Evolutionary conservation across 2,888 invertebrate genomes (phyloP), one percentile per base, ranked within the genome.

Genomic region (Trichopria drosophilae): DNA sequence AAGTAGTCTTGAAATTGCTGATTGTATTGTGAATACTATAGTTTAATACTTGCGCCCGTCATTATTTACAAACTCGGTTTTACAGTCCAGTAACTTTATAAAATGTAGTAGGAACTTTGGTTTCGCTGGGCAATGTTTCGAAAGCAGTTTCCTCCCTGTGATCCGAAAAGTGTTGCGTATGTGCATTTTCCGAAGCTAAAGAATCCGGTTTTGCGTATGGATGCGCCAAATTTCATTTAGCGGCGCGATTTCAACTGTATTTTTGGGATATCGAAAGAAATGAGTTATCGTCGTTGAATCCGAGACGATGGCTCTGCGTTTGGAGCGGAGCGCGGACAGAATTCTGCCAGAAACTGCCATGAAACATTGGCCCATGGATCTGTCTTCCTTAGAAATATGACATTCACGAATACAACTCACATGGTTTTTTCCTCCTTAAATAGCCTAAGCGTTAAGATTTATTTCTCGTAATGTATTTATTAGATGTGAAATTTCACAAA

Each of bases 91-190:
- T 71, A 68, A 66, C 66, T 74, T 76, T 75, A 76, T 76, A 76
- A 76, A 73, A 75, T 71, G 76, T 78, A 79, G 77, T 81, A 81
- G 81, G 81, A 81, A 81, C 81, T 81, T 81, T 81, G 80, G 80
- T 81, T 81, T 80, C 80, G 77, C 79, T 79, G 78, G 71, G 77
- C 75, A 78, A 77, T 74, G 72, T 73, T 74, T 73, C 67, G 67
- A 67, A 59, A 68, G 68, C 73, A 73, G 71, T 72, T 73, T 73
- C 69, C 72, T 69, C 66, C 63, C 60, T 48, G 40, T 40, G 16
- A 48, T 52, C 42, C 51, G 51, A 45, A 55, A 52, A 51, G 32
- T n/a, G 44, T 28, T 54, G 41, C 51, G 39, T 36, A 36, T 37
- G n/a, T n/a, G n/a, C n/a, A n/a, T n/a, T n/a, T n/a, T n/a, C n/a